Base-by-base conservation (phyloP, 2,888 invertebrate species). In the Melipona bicolor region DNA sequence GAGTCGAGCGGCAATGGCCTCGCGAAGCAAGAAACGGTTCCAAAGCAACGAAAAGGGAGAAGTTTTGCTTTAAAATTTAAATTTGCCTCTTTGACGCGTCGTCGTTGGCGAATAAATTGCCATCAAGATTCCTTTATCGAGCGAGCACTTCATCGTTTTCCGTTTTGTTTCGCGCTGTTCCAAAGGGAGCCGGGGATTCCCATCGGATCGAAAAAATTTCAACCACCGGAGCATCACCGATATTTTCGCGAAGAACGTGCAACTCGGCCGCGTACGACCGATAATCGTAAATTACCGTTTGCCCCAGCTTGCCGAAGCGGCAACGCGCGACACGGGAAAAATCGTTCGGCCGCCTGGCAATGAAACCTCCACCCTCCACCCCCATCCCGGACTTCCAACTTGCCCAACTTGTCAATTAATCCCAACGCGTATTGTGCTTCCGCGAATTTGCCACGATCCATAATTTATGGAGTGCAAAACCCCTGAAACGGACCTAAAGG, bases 351-450 rank as follows among this genome's bases (percentile, higher is more conserved):
- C n/a, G 43, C 9, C 43, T 69, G 77, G 21, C 50, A 50, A 59
- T 59, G 50, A 50, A 79, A 24, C 75, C 43, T 61, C 68, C 54
- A 5, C 27, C 36, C 52, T 3, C 32, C 32, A 4, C 32, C 32
- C 0, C 4, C 32, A 4, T 32, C 32, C 0, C 32, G 43, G 11
- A 43, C 43, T 1, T 32, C 24, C 61, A 54, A 54, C 61, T 62
- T 50, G 17, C 4, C 67, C 4, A 75, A 86, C 78, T 86, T 80
- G 72, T 86, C 80, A 78, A 86, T 86, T 86, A 86, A 86, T 77
- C 77, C 77, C 49, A 43, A 54, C 36, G 65, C 68, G 70, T 59
- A 68, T 77, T 69, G 79, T 62, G 70, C 59, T 64, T 24, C 56
- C 43, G 32, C 50, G 64, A 79, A 77, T 77, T 81, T 54, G 32